Percentiles rank a stretch among this genome's conserved stretches.
These are phyloP conservation scores for Metalampra italica DNA, from an alignment of 2,888 invertebrate species.

Conservation along the genomic window DNA sequence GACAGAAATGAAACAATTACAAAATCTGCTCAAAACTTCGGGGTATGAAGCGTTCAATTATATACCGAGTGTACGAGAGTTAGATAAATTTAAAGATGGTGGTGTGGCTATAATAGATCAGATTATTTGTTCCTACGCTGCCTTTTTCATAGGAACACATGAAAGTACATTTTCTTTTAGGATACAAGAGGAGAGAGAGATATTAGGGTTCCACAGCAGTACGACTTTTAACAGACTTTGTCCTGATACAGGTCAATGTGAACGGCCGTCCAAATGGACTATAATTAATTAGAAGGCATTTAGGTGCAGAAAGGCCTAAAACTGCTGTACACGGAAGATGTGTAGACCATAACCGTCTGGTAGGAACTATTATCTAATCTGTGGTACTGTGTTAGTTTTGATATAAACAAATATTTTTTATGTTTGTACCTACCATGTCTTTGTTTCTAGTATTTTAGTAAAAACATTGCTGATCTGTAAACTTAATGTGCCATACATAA, in stretches of 20 bases:
- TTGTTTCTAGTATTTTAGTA: too few relatives aligned
- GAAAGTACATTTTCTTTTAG: constrained; percentile 98
- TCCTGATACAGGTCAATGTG: constrained; percentile 80
- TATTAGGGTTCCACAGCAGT: constrained; percentile 88
- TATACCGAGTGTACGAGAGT: constrained; percentile 63
- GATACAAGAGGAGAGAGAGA: constrained; percentile 98
- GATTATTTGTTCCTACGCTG: constrained; percentile 93
- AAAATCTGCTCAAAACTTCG: constrained; percentile 50
- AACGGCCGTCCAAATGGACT: constrained; percentile 87
- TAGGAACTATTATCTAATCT: too few relatives aligned
- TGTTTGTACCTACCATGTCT: too few relatives aligned
- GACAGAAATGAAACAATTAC: constrained; percentile 71
- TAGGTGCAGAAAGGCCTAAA: too few relatives aligned
- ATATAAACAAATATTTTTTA: too few relatives aligned
- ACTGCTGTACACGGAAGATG: too few relatives aligned
- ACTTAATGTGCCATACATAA: too few relatives aligned
- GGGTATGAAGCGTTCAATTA: constrained; percentile 50
- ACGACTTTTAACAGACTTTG: constrained; percentile 95
- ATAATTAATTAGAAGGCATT: constrained; percentile 72
- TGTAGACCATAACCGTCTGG: too few relatives aligned
- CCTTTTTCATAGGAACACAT: constrained; percentile 92
- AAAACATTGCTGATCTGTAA: too few relatives aligned
- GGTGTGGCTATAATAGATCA: constrained; percentile 96
- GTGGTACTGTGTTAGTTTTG: too few relatives aligned
- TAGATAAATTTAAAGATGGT: constrained; percentile 84